phyloP scores from a whole-genome alignment of 92 coral and sea anemone species.

The Paramuricea clavata region DNA sequence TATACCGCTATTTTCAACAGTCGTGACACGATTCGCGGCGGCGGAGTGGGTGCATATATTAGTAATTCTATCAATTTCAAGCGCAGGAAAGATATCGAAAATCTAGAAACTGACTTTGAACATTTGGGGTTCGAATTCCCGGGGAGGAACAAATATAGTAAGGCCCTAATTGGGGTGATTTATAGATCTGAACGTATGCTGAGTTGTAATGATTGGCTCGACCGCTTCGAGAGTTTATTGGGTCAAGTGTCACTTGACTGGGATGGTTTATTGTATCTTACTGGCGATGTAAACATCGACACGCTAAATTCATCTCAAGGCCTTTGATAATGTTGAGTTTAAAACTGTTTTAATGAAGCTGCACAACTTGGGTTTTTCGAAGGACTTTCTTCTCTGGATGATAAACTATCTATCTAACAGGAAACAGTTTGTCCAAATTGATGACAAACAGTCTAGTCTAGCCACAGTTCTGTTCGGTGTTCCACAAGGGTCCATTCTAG shows the following conservation, averaged over 20 bases:
- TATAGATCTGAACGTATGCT: conserved; percentile 18
- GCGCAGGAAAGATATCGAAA: conserved; percentile 36
- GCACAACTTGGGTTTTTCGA: not conserved
- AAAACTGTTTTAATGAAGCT: not conserved
- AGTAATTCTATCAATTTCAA: conserved; percentile 32
- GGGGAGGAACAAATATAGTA: conserved; percentile 46
- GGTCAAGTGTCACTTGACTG: conserved; percentile 46
- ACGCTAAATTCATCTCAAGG: too few relatives aligned
- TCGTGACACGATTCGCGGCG: not conserved
- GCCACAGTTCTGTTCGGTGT: not conserved
- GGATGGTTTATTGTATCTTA: conserved; percentile 74
- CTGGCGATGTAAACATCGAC: too few relatives aligned
- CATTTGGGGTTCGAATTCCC: conserved; percentile 52
- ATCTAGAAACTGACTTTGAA: conserved; percentile 28
- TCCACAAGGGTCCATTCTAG: not conserved
- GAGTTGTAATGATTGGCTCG: too few relatives aligned
- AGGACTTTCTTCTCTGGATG: not conserved
- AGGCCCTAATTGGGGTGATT: conserved; percentile 37
- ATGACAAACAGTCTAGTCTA: too few relatives aligned
- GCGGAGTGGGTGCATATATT: conserved; percentile 34
- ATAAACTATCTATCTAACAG: not conserved
- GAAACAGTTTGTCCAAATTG: too few relatives aligned
- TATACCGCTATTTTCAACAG: not conserved
- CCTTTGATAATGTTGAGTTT: not conserved
- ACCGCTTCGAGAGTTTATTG: not conserved